A percentile compares a stretch with the other conserved stretches of the same genome.
Conservation (phyloP, 1,140 invertebrate species). For the Oncopodura yosiiana region DNA sequence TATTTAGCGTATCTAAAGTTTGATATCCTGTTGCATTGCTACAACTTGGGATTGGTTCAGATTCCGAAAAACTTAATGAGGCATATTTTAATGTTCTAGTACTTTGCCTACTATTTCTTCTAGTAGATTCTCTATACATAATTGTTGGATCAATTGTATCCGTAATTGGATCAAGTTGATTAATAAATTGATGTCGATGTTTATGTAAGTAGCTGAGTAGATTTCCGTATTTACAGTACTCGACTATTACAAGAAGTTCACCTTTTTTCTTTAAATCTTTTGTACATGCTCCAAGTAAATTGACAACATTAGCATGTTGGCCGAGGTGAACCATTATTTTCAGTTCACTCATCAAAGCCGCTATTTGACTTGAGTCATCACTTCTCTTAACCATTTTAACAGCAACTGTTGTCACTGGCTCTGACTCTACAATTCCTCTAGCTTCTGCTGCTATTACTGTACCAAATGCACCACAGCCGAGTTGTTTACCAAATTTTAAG, state of each 20-base stretch:
- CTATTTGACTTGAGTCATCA: slow-evolving; percentile 37
- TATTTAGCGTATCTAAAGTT: too few species aligned
- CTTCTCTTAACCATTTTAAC: slow-evolving; percentile 39
- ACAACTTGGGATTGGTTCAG: too few species aligned
- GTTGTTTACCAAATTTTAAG: slow-evolving; percentile 58
- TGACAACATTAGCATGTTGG: slow-evolving; percentile 88
- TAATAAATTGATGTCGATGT: slow-evolving; percentile 65
- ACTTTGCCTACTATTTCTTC: too few species aligned
- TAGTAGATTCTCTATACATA: too few species aligned
- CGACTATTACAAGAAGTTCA: slow-evolving; percentile 83
- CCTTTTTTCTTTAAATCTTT: slow-evolving; percentile 72
- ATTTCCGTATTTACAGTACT: slow-evolving; percentile 84
- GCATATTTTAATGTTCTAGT: too few species aligned
- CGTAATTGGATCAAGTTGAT: slow-evolving; percentile 56
- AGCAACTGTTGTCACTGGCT: slow-evolving; percentile 37
- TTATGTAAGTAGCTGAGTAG: slow-evolving; percentile 71
- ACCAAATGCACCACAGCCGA: slow-evolving; percentile 51
- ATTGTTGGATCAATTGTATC: slow-evolving; percentile 10
- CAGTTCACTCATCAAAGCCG: slow-evolving; percentile 73
- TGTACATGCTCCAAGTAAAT: slow-evolving; percentile 84
- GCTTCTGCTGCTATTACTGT: slow-evolving; percentile 46
- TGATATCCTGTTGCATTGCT: too few species aligned
- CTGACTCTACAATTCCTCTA: slow-evolving; percentile 34
- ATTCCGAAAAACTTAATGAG: too few species aligned
- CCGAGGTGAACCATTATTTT: slow-evolving; percentile 94